Conservation (phyloP, 2,888 invertebrate genomes). For the Odontomyia ornata region DNA sequence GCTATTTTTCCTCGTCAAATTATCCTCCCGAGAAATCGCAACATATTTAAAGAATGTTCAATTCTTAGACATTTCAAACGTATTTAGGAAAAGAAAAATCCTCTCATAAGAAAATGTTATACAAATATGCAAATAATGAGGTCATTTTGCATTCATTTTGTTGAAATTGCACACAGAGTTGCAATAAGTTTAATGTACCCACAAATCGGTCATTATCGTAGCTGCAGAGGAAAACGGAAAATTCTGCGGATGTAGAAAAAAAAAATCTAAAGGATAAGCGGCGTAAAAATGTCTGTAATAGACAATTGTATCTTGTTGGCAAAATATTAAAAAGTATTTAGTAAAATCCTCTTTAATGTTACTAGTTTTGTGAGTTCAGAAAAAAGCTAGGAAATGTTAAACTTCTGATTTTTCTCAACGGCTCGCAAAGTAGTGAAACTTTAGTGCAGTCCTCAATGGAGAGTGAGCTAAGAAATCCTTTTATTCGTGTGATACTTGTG, state of each 20-base stretch:
- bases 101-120: background rate
- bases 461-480: background rate
- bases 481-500: background rate
- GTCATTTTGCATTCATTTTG: conserved; percentile 2
- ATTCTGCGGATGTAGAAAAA: background rate
- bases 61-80: too few relatives aligned
- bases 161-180: background rate
- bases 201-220: conserved; percentile 4
- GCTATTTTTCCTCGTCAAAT: too few relatives aligned
- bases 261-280: too few relatives aligned
- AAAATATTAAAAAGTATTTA: conserved; percentile 2
- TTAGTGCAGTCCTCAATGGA: background rate
- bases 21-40: too few relatives aligned
- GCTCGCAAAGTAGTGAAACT: too few relatives aligned
- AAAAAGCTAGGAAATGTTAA: background rate
- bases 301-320: conserved; percentile 3
- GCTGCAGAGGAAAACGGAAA: background rate
- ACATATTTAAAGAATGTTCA: too few relatives aligned
- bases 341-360: background rate
- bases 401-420: background rate
- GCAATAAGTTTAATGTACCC: background rate
- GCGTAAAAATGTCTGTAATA: background rate
- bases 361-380: background rate
- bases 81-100: background rate
- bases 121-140: conserved; percentile 22